Evolutionary conservation across 2,797 vertebrate species (phyloP).

Genomic region (Echiichthys vipera): DNA sequence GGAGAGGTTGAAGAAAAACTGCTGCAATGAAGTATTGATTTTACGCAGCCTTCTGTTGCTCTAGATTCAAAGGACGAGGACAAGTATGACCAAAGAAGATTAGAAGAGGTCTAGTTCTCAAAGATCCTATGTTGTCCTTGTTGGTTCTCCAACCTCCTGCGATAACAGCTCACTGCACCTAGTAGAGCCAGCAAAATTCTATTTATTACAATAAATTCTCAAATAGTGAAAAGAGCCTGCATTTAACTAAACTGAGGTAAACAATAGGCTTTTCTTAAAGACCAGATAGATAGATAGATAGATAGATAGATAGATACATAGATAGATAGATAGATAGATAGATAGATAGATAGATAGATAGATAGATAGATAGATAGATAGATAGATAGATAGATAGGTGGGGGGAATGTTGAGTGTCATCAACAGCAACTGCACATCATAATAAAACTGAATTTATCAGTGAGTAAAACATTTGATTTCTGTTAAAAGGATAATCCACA

Average conservation of each 20-base stretch:
- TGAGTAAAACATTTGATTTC: not conserved
- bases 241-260: not conserved
- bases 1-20: constrained; percentile 39
- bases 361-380: too few relatives aligned
- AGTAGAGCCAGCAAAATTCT: not conserved
- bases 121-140: not conserved
- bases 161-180: not conserved
- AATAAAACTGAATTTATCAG: not conserved
- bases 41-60: constrained; percentile 23
- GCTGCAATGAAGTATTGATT: constrained; percentile 19
- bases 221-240: not conserved
- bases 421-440: not conserved
- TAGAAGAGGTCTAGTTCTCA: not conserved
- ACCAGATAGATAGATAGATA: too few relatives aligned
- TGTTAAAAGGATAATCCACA: not conserved
- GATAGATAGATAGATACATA: too few relatives aligned
- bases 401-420: not conserved
- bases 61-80: constrained; percentile 23
- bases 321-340: too few relatives aligned
- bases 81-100: constrained; percentile 16
- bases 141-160: constrained; percentile 4
- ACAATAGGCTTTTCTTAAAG: not conserved
- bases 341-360: too few relatives aligned
- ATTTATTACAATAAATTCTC: not conserved
- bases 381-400: too few relatives aligned